Evolutionary conservation across 2,888 invertebrate genomes (phyloP).

Genomic region (Thecocarcelia acutangulata): DNA sequence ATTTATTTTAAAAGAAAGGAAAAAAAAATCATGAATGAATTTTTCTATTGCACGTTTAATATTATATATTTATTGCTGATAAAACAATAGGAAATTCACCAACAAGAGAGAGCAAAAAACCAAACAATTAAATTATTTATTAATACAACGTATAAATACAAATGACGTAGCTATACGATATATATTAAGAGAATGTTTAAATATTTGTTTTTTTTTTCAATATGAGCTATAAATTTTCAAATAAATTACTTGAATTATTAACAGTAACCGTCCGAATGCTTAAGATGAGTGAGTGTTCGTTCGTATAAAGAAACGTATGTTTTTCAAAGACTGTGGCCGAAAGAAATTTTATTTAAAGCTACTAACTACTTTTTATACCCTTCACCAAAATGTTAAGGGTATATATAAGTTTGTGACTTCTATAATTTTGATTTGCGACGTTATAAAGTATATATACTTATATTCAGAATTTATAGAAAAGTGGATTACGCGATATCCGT

Average conservation of each 20-base stretch:
- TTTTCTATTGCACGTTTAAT: background rate
- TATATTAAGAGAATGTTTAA: conserved; percentile 1
- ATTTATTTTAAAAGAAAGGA: no score
- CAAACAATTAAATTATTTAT: conserved; percentile 4
- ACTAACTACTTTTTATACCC: no score
- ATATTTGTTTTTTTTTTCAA: conserved; percentile 15
- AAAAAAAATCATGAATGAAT: conserved; percentile 9
- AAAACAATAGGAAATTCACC: conserved; percentile 5
- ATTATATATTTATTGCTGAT: background rate
- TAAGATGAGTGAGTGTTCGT: background rate
- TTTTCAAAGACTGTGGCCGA: conserved; percentile 8
- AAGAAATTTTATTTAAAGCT: no score
- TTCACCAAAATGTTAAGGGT: no score
- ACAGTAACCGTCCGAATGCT: conserved; percentile 3
- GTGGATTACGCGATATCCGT: no score
- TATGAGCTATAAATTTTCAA: conserved; percentile 31
- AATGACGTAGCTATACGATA: conserved; percentile 39
- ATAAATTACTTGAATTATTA: conserved; percentile 30
- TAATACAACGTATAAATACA: conserved; percentile 9
- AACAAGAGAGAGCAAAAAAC: background rate
- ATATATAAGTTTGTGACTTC: no score
- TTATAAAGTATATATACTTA: no score
- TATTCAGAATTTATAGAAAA: no score
- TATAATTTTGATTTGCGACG: no score
- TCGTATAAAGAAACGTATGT: background rate